Evolutionary conservation across 2,113 vertebrate genomes (phyloP).

Genomic region (Apteryx owenii): DNA sequence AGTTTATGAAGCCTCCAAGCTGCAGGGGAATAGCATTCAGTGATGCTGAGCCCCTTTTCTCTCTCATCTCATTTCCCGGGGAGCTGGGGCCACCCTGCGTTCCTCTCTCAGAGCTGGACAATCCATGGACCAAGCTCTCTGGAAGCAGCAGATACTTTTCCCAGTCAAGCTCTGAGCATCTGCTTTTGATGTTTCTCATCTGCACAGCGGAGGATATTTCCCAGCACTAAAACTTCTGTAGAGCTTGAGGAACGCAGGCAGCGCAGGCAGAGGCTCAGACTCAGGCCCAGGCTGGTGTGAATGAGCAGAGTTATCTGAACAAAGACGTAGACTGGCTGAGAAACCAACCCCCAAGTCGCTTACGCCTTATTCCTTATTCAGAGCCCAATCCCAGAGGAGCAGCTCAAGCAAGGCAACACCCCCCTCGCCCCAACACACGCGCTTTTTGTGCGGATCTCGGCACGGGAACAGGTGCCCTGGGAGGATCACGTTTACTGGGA

Average conservation of each 20-base stretch:
- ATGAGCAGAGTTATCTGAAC: rapidly evolving
- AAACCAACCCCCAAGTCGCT: rapidly evolving
- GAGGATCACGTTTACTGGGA: not conserved
- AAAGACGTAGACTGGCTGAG: not conserved
- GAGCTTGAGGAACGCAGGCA: too few relatives aligned
- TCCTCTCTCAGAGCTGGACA: not conserved
- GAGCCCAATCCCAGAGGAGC: not conserved
- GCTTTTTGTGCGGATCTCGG: rapidly evolving
- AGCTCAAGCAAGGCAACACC: not conserved
- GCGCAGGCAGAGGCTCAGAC: not conserved
- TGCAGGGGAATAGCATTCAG: not conserved
- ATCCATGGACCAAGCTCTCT: not conserved
- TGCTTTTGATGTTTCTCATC: rapidly evolving
- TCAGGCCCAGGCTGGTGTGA: not conserved
- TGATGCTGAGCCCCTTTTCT: not conserved
- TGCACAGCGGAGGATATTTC: rapidly evolving
- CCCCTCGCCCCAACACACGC: not conserved
- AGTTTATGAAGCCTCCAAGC: not conserved
- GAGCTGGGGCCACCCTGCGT: rapidly evolving
- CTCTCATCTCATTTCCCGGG: too few relatives aligned
- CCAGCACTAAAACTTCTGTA: not conserved
- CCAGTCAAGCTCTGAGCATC: not conserved
- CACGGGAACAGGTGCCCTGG: rapidly evolving
- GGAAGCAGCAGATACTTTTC: rapidly evolving
- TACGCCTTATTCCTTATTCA: rapidly evolving